These are phyloP conservation scores for Pelosia muscerda DNA, from an alignment of 2,888 invertebrate genomes.

Conservation along the genomic window DNA sequence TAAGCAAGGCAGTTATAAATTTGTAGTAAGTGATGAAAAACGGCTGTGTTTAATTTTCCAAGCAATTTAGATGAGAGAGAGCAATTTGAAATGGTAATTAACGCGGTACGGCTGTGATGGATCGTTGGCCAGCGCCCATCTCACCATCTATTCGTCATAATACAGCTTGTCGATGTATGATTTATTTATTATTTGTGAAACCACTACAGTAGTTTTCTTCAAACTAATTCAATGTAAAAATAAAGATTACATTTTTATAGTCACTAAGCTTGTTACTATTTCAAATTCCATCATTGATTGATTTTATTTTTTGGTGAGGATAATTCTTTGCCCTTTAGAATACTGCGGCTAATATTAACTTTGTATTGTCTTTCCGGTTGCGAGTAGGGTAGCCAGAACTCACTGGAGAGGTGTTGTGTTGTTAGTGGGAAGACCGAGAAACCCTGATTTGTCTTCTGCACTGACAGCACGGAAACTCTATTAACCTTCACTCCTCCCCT, in stretches of 20 bases:
- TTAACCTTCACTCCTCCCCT: too few relatives aligned
- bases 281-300: neutral
- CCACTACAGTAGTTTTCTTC: constrained; percentile 46
- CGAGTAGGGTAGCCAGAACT: too few relatives aligned
- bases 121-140: constrained; percentile 56
- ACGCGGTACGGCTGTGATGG: constrained; percentile 68
- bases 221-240: constrained; percentile 17
- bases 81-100: constrained; percentile 81
- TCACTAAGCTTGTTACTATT: too few relatives aligned
- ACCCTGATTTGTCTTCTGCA: too few relatives aligned
- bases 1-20: constrained; percentile 15
- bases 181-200: constrained; percentile 55
- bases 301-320: neutral
- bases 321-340: neutral
- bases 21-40: constrained; percentile 49
- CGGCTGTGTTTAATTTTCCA: constrained; percentile 62
- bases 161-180: constrained; percentile 52
- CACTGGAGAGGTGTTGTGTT: too few relatives aligned
- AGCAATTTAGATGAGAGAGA: constrained; percentile 66
- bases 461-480: too few relatives aligned
- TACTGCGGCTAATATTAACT: too few relatives aligned
- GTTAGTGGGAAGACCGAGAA: too few relatives aligned
- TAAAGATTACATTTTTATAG: neutral
- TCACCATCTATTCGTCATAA: constrained; percentile 63
- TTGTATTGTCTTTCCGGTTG: too few relatives aligned